Evolutionary conservation across 2,113 vertebrate species (phyloP).

Genomic region (Alaudala cheleensis): DNA sequence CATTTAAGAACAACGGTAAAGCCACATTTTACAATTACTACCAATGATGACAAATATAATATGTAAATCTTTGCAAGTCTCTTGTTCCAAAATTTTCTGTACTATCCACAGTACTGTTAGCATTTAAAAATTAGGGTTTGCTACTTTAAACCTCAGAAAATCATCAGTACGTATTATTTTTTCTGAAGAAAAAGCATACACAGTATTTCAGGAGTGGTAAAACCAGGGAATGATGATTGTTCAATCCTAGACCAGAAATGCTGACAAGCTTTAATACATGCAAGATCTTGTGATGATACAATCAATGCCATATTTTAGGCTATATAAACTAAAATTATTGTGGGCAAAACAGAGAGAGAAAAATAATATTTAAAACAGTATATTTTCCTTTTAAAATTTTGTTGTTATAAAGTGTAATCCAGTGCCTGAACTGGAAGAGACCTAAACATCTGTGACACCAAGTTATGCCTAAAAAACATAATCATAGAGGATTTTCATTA

Average conservation of each 20-base stretch:
- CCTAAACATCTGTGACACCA: not conserved
- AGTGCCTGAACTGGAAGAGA: not conserved
- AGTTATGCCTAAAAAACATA: not conserved
- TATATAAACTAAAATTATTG: not conserved
- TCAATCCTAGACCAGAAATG: not conserved
- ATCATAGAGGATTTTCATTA: not conserved
- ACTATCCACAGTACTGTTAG: not conserved
- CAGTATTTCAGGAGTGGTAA: not conserved
- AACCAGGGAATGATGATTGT: not conserved
- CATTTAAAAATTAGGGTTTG: not conserved
- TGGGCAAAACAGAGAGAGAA: not conserved
- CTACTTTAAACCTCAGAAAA: not conserved
- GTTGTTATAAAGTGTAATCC: not conserved
- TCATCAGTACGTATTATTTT: not conserved
- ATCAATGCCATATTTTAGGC: not conserved
- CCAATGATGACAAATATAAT: not conserved
- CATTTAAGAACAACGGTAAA: not conserved
- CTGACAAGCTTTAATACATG: not conserved
- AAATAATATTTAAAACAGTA: not conserved
- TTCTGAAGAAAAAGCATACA: not conserved
- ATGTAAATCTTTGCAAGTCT: not conserved
- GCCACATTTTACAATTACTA: not conserved
- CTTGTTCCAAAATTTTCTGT: not conserved
- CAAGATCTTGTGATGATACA: not conserved
- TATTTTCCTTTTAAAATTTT: not conserved